A percentile compares a stretch with the other conserved stretches of the same genome.
phyloP scores from a whole-genome alignment of 2,888 invertebrate species.

The Hermaeophaga mercurialis region DNA sequence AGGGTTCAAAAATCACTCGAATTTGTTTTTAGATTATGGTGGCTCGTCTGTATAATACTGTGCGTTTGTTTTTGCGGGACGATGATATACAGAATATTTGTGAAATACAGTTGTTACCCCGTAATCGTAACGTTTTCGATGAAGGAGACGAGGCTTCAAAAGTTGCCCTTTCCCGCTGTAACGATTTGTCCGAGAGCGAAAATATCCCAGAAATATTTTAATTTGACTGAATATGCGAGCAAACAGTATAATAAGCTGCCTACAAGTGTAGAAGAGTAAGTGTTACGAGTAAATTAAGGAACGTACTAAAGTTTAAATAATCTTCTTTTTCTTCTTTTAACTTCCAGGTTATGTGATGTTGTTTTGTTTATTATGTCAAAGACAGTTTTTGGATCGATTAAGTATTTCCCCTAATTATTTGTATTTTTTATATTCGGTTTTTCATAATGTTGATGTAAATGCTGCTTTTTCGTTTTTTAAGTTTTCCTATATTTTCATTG shows the following conservation, averaged over 20 bases:
- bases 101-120: conserved; percentile 73
- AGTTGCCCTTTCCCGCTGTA: conserved; percentile 58
- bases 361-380: too few species aligned
- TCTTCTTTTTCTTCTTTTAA: too few species aligned
- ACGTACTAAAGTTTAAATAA: too few species aligned
- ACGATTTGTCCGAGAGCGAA: conserved; percentile 70
- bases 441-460: too few species aligned
- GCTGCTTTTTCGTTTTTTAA: too few species aligned
- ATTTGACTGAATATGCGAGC: conserved; percentile 60
- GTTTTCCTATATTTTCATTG: too few species aligned
- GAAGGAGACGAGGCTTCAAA: conserved; percentile 69
- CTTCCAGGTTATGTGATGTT: too few species aligned
- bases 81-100: conserved; percentile 68
- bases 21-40: conserved; percentile 29
- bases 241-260: conserved; percentile 25
- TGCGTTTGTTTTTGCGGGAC: conserved; percentile 24
- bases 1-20: not conserved
- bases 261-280: conserved; percentile 31
- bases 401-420: too few species aligned
- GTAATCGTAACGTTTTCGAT: conserved; percentile 77
- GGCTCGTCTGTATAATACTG: conserved; percentile 25
- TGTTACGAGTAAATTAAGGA: too few species aligned
- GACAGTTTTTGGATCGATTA: too few species aligned
- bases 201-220: conserved; percentile 63
- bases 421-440: too few species aligned